Conservation (phyloP, 1,140 invertebrate genomes). For the Drosophila nasuta region DNA sequence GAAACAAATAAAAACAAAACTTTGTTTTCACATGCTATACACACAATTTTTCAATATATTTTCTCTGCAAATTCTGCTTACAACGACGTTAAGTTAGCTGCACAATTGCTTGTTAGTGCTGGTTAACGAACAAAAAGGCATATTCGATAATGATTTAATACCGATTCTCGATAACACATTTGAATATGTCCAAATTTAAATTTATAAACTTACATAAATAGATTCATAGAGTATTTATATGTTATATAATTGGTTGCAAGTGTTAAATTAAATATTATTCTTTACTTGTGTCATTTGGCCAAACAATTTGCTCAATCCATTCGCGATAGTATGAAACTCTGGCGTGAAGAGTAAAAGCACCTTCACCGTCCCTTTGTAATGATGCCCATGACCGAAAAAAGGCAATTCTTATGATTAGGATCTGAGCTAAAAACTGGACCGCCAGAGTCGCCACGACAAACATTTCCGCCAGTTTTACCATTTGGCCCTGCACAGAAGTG, state of each 20-base stretch:
- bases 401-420: background rate
- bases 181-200: background rate
- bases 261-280: background rate
- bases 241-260: background rate
- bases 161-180: conserved; percentile 17
- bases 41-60: conserved; percentile 72
- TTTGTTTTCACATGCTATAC: conserved; percentile 58
- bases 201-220: background rate
- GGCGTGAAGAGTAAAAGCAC: background rate
- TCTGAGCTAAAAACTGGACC: conserved; percentile 22
- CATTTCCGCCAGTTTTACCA: background rate
- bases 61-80: conserved; percentile 59
- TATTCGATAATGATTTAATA: conserved; percentile 16
- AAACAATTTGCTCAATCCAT: conserved; percentile 29
- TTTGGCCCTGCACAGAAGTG: conserved; percentile 9
- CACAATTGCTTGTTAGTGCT: conserved; percentile 35
- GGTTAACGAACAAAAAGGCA: background rate
- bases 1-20: conserved; percentile 49
- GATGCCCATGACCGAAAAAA: conserved; percentile 4
- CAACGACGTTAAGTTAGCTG: conserved; percentile 51
- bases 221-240: background rate
- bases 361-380: background rate
- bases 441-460: conserved; percentile 19
- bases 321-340: conserved; percentile 18
- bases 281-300: background rate